Percentiles rank a stretch among this genome's conserved stretches.
These are phyloP conservation scores for Cebidichthys violaceus DNA, from an alignment of 2,113 vertebrate genomes.

Conservation along the genomic window DNA sequence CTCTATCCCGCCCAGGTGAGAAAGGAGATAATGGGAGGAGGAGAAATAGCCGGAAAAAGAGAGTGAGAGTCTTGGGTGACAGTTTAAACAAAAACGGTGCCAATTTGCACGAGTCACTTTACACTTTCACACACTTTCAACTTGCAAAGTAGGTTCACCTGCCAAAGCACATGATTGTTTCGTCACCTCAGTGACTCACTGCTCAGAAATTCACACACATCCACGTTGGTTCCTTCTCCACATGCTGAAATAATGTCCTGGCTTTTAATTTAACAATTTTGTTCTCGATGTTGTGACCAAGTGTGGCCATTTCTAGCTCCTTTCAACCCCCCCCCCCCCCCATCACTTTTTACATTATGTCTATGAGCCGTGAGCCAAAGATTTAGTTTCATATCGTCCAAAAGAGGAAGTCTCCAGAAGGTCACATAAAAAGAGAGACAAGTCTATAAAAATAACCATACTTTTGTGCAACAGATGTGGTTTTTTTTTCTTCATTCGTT, in stretches of 20 bases:
- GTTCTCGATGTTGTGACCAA: neutral
- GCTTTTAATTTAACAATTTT: neutral
- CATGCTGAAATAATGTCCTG: neutral
- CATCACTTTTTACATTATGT: neutral
- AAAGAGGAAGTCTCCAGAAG: conserved; percentile 2
- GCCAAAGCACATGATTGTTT: conserved; percentile 50
- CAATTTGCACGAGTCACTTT: conserved; percentile 61
- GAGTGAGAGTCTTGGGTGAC: conserved; percentile 3
- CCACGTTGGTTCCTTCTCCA: neutral
- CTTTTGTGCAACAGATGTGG: neutral
- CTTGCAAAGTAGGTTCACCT: conserved; percentile 28
- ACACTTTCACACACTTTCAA: conserved; percentile 74
- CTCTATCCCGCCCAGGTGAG: neutral
- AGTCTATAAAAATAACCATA: neutral
- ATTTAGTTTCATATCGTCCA: neutral
- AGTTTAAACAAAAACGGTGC: conserved; percentile 6
- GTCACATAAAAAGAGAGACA: too few relatives aligned
- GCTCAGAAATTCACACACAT: conserved; percentile 24
- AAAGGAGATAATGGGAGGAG: neutral
- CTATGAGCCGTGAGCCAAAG: neutral
- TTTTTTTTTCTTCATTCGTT: neutral
- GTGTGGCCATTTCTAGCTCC: neutral
- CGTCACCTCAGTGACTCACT: conserved; percentile 67
- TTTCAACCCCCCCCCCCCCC: neutral
- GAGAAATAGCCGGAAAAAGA: neutral